These are phyloP conservation scores for Lophochroa leadbeateri DNA, from an alignment of 2,113 vertebrate species.

Conservation along the genomic window DNA sequence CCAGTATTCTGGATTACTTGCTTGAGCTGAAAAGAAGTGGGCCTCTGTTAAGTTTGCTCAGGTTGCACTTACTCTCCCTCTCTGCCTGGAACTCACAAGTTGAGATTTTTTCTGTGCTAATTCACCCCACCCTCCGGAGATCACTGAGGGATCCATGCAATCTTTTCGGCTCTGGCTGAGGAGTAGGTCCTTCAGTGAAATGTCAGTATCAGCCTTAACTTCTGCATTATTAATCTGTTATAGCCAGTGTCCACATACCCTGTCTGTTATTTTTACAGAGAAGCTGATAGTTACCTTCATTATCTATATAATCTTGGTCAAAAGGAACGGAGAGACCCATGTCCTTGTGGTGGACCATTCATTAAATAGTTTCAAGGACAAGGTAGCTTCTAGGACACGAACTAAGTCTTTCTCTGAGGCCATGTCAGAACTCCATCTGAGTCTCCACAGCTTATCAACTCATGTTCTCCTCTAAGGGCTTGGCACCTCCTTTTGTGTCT, in stretches of 20 bases:
- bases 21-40: constrained; percentile 8
- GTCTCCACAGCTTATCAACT: not conserved
- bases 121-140: not conserved
- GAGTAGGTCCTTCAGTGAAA: not conserved
- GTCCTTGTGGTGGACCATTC: not conserved
- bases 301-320: not conserved
- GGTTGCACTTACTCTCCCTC: constrained; percentile 3
- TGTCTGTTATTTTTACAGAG: not conserved
- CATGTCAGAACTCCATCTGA: not conserved
- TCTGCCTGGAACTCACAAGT: constrained; percentile 46
- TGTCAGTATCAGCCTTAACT: not conserved
- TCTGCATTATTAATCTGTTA: not conserved
- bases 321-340: not conserved
- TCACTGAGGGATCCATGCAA: not conserved
- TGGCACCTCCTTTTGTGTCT: not conserved
- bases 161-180: not conserved
- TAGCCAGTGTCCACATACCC: not conserved
- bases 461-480: not conserved
- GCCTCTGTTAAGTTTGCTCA: constrained; percentile 34
- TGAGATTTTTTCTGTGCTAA: not conserved
- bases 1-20: constrained; percentile 19
- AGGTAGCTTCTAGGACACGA: not conserved
- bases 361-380: not conserved
- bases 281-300: not conserved
- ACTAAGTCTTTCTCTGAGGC: not conserved